These are phyloP conservation scores for Fukomys damarensis DNA, from an alignment of 2,113 vertebrate genomes.

Conservation along the genomic window DNA sequence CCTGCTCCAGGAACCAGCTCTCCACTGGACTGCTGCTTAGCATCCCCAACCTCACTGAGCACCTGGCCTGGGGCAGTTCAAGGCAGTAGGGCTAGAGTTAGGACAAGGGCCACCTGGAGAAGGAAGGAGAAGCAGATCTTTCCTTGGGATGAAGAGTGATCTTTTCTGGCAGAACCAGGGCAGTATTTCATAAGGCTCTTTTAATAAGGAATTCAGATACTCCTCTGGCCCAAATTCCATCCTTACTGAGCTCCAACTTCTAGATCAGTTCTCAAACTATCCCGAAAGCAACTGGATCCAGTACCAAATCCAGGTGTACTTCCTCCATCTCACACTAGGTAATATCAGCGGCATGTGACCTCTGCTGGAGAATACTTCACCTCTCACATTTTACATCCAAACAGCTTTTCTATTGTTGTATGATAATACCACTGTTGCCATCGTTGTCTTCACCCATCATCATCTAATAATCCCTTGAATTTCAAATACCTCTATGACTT, in stretches of 20 bases:
- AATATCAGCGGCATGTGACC: background rate
- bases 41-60: background rate
- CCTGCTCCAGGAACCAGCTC: background rate
- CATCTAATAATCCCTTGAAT: background rate
- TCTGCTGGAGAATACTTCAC: background rate
- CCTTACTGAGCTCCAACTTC: background rate
- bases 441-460: background rate
- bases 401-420: background rate
- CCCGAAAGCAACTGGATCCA: background rate
- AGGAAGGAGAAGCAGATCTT: background rate
- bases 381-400: background rate
- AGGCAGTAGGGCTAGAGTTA: background rate
- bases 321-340: background rate
- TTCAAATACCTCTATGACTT: conserved; percentile 11
- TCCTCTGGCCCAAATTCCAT: background rate
- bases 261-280: background rate
- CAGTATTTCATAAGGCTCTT: background rate
- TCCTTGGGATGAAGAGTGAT: background rate
- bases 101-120: background rate
- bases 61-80: background rate
- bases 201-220: background rate
- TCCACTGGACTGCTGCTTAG: background rate
- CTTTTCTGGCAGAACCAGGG: background rate
- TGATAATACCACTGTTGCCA: background rate
- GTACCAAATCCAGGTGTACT: background rate